Conservation (phyloP, 2,888 invertebrate genomes). For the Nezara viridula region DNA sequence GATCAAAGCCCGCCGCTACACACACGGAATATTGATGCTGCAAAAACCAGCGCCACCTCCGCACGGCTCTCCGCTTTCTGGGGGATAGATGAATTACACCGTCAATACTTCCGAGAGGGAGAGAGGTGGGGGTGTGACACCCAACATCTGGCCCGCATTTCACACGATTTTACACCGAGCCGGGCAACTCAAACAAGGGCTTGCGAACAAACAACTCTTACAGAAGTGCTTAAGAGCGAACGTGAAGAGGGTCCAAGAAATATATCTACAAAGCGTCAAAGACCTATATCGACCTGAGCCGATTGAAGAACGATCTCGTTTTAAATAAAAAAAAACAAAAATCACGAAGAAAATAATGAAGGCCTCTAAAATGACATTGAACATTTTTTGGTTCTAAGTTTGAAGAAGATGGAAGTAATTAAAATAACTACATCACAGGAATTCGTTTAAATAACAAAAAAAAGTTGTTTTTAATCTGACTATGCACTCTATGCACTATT, state of each 20-base stretch:
- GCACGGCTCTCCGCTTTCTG: conserved; percentile 5
- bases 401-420: no score
- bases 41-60: conserved; percentile 32
- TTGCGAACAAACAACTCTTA: background rate
- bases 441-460: no score
- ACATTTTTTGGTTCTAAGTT: no score
- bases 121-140: background rate
- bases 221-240: background rate
- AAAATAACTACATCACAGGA: no score
- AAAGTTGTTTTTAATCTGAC: no score
- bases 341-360: no score
- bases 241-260: background rate
- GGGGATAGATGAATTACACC: conserved; percentile 26
- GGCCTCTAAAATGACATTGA: no score
- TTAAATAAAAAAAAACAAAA: no score
- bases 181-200: background rate
- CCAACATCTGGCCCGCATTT: conserved; percentile 12
- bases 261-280: background rate
- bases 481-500: no score
- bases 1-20: background rate
- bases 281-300: background rate
- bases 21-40: conserved; percentile 33
- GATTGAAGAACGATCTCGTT: no score
- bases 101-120: background rate
- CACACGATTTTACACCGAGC: background rate